A percentile compares a stretch with the other conserved stretches of the same genome.
These are phyloP conservation scores for Dendrolimus houi DNA, from an alignment of 2,888 invertebrate genomes.

Conservation along the genomic window DNA sequence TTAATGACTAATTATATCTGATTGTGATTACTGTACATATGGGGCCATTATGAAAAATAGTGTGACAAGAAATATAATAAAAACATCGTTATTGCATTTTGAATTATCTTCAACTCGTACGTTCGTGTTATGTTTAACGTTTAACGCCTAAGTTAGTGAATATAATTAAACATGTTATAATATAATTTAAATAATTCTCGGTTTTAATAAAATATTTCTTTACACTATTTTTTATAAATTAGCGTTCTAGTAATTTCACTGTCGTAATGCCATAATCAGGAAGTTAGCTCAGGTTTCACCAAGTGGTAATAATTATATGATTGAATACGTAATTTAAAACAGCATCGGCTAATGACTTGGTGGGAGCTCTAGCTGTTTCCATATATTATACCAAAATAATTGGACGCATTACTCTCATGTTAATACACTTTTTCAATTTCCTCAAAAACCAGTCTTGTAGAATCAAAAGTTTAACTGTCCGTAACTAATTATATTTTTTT, in stretches of 20 bases:
- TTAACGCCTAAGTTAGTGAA: not conserved
- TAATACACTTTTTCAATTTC: not conserved
- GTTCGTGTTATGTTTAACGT: not conserved
- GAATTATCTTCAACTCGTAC: not conserved
- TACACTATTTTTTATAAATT: not conserved
- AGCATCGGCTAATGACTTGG: too few relatives aligned
- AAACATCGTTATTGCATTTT: not conserved
- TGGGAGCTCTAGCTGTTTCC: not conserved
- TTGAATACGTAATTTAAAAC: too few relatives aligned
- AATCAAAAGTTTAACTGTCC: not conserved
- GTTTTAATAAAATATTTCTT: too few relatives aligned
- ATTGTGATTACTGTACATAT: not conserved
- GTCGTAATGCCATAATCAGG: not conserved
- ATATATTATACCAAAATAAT: not conserved
- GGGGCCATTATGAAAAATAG: not conserved
- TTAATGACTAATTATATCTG: not conserved
- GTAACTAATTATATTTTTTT: constrained; percentile 5
- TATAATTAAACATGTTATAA: not conserved
- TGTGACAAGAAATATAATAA: not conserved
- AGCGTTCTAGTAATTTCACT: not conserved
- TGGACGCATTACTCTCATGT: not conserved
- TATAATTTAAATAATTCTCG: too few relatives aligned
- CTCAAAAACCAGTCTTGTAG: not conserved
- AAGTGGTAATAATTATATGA: not conserved
- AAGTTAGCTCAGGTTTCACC: not conserved